Percentiles rank a stretch among this genome's conserved stretches.
Conservation (phyloP, 2,888 invertebrate species). For the Sphinx pinastri region DNA sequence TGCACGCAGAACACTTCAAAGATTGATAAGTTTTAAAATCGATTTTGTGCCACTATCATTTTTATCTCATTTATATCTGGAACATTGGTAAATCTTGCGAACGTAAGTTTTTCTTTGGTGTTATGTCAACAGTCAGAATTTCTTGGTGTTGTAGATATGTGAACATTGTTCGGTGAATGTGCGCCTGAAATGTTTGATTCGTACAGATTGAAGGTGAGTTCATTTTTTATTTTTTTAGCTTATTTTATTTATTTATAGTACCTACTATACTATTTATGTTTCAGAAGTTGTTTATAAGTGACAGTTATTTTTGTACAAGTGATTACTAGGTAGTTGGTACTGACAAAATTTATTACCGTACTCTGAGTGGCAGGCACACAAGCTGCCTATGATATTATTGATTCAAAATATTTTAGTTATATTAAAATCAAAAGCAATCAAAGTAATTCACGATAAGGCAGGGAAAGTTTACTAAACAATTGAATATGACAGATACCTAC, state of each 20-base stretch:
- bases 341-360: too few species aligned
- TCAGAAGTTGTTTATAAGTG: background rate
- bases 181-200: constrained; percentile 44
- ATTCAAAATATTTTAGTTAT: too few species aligned
- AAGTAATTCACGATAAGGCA: too few species aligned
- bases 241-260: too few species aligned
- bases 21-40: constrained; percentile 58
- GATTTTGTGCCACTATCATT: constrained; percentile 54
- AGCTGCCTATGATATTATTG: too few species aligned
- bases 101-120: constrained; percentile 41
- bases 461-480: too few species aligned
- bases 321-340: too few species aligned
- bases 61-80: constrained; percentile 71
- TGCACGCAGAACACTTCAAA: constrained; percentile 48
- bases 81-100: constrained; percentile 54
- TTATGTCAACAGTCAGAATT: constrained; percentile 38
- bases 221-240: constrained; percentile 13
- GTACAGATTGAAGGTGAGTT: constrained; percentile 48
- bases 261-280: background rate
- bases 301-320: background rate
- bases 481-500: too few species aligned
- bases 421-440: too few species aligned
- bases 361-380: too few species aligned
- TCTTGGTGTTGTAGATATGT: constrained; percentile 24
- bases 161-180: constrained; percentile 20